Conservation (phyloP, 2,113 vertebrate genomes). For the Oplegnathus fasciatus region DNA sequence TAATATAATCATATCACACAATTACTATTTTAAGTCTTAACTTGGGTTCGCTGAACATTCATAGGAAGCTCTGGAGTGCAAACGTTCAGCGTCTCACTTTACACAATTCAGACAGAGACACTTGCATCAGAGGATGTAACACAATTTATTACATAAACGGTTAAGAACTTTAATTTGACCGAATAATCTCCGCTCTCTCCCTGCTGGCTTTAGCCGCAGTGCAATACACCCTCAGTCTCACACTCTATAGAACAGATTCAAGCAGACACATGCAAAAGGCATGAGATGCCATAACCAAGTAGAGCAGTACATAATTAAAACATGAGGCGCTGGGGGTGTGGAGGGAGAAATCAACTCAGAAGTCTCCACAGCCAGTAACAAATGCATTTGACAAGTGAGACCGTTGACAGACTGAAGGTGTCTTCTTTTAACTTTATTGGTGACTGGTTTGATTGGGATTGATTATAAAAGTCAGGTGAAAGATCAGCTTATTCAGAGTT, state of each 20-base stretch:
- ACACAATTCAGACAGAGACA: background rate
- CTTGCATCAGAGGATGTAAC: background rate
- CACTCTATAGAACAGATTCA: constrained; percentile 5
- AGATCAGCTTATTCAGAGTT: too few species aligned
- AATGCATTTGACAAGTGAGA: background rate
- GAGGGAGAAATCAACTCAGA: background rate
- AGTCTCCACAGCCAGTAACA: background rate
- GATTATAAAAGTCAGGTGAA: background rate
- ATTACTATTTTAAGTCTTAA: background rate
- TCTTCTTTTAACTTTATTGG: background rate
- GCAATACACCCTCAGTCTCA: background rate
- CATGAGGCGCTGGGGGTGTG: background rate
- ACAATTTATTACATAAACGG: constrained; percentile 14
- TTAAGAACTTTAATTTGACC: constrained; percentile 13
- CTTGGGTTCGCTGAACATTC: background rate
- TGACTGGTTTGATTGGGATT: background rate
- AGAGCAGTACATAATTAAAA: background rate
- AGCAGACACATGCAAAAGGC: background rate
- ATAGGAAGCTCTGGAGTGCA: background rate
- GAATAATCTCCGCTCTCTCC: constrained; percentile 14
- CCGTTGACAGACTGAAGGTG: background rate
- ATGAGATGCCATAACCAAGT: background rate
- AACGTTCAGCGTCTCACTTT: background rate
- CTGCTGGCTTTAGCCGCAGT: constrained; percentile 19
- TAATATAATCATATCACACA: background rate